Conservation (phyloP, 2,113 vertebrate species). For the Protobothrops mucrosquamatus region DNA sequence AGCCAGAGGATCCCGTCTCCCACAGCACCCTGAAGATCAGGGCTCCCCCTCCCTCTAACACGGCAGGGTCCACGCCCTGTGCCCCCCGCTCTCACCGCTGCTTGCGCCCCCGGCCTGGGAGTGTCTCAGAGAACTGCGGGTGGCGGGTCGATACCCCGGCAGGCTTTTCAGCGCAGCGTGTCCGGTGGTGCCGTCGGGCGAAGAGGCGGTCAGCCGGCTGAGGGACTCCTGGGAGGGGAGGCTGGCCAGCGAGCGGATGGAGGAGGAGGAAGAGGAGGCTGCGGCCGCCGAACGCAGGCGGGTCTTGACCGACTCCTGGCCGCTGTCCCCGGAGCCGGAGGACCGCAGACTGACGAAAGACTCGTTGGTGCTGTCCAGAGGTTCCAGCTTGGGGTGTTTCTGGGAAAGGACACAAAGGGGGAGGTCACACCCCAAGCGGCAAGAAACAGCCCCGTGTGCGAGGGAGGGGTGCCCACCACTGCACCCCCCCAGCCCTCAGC, state of each 20-base stretch:
- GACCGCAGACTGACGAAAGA: constrained; percentile 77
- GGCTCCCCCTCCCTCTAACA: background rate
- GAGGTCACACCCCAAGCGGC: background rate
- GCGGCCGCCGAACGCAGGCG: constrained; percentile 53
- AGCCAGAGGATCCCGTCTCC: background rate
- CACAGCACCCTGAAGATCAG: background rate
- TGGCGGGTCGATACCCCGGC: constrained; percentile 86
- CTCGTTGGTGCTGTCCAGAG: constrained; percentile 51
- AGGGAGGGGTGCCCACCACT: background rate
- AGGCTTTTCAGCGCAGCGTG: constrained; percentile 76
- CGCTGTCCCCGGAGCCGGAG: constrained; percentile 53
- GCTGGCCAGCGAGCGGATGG: constrained; percentile 57
- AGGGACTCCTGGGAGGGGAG: constrained; percentile 66
- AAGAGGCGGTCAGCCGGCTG: constrained; percentile 41
- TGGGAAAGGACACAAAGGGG: constrained; percentile 37
- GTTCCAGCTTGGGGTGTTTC: constrained; percentile 67
- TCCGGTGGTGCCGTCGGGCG: constrained; percentile 54
- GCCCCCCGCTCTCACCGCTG: constrained; percentile 48
- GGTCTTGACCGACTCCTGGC: constrained; percentile 26
- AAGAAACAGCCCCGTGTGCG: accelerated
- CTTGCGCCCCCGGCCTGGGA: constrained; percentile 61
- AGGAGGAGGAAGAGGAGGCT: constrained; percentile 44
- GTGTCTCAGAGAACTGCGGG: constrained; percentile 66
- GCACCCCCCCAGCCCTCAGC: background rate
- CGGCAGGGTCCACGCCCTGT: accelerated